Conservation (phyloP, 2,888 invertebrate species). For the Drosophila acutilabella region DNA sequence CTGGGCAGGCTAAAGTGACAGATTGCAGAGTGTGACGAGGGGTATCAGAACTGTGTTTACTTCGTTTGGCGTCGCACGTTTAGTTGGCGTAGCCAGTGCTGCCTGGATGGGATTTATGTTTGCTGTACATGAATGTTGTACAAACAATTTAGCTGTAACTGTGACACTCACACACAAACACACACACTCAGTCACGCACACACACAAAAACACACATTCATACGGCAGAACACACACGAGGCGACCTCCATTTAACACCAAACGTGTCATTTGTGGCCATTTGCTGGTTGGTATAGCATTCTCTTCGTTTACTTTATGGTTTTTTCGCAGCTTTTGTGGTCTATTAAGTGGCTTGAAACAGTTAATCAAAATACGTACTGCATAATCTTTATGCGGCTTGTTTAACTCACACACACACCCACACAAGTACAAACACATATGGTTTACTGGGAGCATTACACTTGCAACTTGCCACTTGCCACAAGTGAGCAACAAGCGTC, state of each 20-base stretch:
- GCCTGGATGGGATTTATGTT: slow-evolving; percentile 69
- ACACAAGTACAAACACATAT: slow-evolving; percentile 9
- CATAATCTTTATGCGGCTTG: slow-evolving; percentile 69
- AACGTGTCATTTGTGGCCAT: slow-evolving; percentile 81
- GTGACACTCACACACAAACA: slow-evolving; percentile 50
- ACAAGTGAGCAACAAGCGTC: slow-evolving; percentile 73
- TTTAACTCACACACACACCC: slow-evolving; percentile 33
- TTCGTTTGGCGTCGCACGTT: slow-evolving; percentile 49
- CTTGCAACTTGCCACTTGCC: slow-evolving; percentile 12
- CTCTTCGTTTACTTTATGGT: slow-evolving; percentile 50
- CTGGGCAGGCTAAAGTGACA: slow-evolving; percentile 32
- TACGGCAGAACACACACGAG: slow-evolving; percentile 2
- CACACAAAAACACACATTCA: slow-evolving; percentile 17
- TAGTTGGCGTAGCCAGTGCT: slow-evolving; percentile 33
- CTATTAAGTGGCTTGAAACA: slow-evolving; percentile 74
- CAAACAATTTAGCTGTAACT: slow-evolving; percentile 83
- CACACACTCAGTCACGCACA: slow-evolving; percentile 23
- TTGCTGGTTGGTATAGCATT: slow-evolving; percentile 50
- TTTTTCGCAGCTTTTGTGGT: slow-evolving; percentile 72
- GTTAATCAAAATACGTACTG: slow-evolving; percentile 70
- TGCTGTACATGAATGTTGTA: slow-evolving; percentile 80
- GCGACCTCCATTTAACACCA: slow-evolving; percentile 82
- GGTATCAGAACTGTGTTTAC: slow-evolving; percentile 26
- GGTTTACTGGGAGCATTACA: slow-evolving; percentile 43
- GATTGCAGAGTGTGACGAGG: neutral